Percentiles rank a stretch among this genome's conserved stretches.
Evolutionary conservation across 2,888 invertebrate genomes (phyloP).

Genomic region (Thelaira solivaga): DNA sequence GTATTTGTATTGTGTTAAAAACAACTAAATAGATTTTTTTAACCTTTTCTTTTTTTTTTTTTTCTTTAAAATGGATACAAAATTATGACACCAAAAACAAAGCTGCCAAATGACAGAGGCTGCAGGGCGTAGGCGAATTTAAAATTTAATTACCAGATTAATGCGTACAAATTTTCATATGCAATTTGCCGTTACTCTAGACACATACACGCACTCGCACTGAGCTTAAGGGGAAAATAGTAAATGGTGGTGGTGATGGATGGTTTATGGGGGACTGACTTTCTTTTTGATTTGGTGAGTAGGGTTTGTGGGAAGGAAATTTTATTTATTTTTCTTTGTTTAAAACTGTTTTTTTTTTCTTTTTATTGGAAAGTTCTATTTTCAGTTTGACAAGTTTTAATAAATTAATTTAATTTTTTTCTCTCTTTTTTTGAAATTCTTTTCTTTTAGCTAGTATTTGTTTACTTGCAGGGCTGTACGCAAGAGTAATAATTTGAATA

Average conservation of each 20-base stretch:
- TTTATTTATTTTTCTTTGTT: background rate
- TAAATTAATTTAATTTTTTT: conserved; percentile 5
- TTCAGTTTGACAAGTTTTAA: conserved; percentile 7
- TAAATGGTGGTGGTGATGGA: conserved; percentile 5
- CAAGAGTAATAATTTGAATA: conserved; percentile 7
- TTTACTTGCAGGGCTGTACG: conserved; percentile 18
- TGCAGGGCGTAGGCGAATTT: conserved; percentile 13
- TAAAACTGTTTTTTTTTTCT: background rate
- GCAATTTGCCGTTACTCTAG: background rate
- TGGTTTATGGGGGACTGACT: no score
- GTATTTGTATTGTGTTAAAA: conserved; percentile 32
- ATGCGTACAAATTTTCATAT: conserved; percentile 26
- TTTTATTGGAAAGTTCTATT: background rate
- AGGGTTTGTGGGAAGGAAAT: background rate
- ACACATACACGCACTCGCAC: conserved; percentile 12
- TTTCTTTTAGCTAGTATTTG: background rate
- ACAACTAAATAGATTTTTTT: conserved; percentile 16
- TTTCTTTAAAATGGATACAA: background rate
- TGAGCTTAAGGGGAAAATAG: conserved; percentile 9
- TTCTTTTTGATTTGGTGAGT: no score
- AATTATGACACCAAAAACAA: conserved; percentile 38
- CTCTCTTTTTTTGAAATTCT: background rate
- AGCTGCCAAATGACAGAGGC: conserved; percentile 31
- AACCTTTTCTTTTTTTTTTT: background rate
- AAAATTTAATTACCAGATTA: conserved; percentile 7